Evolutionary conservation across 2,113 vertebrate genomes (phyloP).

Genomic region (Eptesicus fuscus): DNA sequence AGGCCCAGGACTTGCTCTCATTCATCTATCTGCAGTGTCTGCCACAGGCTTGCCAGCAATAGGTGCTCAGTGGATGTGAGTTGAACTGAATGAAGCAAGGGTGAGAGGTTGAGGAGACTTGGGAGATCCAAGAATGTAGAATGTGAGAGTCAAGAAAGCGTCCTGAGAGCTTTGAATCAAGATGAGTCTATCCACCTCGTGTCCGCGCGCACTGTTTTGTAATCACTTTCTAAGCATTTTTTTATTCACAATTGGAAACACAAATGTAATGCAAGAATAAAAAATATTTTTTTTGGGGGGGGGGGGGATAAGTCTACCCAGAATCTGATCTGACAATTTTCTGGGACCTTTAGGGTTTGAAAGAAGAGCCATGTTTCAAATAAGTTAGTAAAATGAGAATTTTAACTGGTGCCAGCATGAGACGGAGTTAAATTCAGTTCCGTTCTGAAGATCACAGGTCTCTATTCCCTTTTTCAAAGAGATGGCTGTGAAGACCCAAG

Average conservation of each 20-base stretch:
- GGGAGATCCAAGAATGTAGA: not conserved
- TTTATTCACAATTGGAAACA: too few relatives aligned
- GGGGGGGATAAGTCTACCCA: not conserved
- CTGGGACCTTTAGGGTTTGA: not conserved
- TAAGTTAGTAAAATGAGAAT: not conserved
- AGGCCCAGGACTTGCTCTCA: not conserved
- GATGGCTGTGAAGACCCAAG: not conserved
- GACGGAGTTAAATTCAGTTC: not conserved
- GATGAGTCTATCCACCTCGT: too few relatives aligned
- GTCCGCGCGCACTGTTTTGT: too few relatives aligned
- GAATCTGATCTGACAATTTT: not conserved
- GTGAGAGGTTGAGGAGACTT: not conserved
- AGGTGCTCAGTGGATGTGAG: not conserved
- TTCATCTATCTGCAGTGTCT: rapidly evolving
- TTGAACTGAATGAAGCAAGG: not conserved
- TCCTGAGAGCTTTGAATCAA: not conserved
- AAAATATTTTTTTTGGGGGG: too few relatives aligned
- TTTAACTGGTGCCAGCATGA: not conserved
- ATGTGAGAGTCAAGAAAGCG: not conserved
- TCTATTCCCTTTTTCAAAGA: not conserved
- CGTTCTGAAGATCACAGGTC: not conserved
- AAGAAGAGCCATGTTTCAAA: not conserved
- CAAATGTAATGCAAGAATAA: too few relatives aligned
- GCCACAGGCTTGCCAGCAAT: not conserved
- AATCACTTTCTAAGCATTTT: too few relatives aligned